A percentile compares a stretch with the other conserved stretches of the same genome.
Conservation (phyloP, 2,888 invertebrate species). For the Phortica okadai region DNA sequence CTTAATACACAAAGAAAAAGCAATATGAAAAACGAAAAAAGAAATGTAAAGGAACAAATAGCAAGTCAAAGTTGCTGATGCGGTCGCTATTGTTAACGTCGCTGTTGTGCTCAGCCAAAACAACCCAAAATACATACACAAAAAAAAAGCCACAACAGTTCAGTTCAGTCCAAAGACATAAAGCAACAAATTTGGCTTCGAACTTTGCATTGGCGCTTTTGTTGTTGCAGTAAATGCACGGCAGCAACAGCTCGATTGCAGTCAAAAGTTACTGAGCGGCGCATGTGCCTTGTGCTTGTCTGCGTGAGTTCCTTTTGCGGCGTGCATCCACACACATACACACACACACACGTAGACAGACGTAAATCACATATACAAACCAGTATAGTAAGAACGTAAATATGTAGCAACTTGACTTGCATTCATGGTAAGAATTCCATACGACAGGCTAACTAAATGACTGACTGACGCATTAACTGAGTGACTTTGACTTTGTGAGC, state of each 20-base stretch:
- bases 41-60: conserved; percentile 25
- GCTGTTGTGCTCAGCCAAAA: background rate
- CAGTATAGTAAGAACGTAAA: conserved; percentile 66
- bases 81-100: background rate
- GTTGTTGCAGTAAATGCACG: conserved; percentile 6
- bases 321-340: conserved; percentile 27
- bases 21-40: conserved; percentile 11
- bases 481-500: background rate
- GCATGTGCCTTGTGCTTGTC: conserved; percentile 48
- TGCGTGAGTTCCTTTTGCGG: conserved; percentile 6
- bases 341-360: conserved; percentile 34
- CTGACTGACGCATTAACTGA: background rate
- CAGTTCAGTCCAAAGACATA: background rate
- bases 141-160: background rate
- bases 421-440: background rate
- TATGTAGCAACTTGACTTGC: conserved; percentile 35
- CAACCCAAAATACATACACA: background rate
- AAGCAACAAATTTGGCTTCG: conserved; percentile 15
- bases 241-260: background rate
- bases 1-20: background rate
- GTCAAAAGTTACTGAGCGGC: no score
- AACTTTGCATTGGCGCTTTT: conserved; percentile 28
- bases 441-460: background rate
- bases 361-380: conserved; percentile 46
- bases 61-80: conserved; percentile 27